phyloP scores from a whole-genome alignment of 2,888 invertebrate species.

The Augiades crinisus region DNA sequence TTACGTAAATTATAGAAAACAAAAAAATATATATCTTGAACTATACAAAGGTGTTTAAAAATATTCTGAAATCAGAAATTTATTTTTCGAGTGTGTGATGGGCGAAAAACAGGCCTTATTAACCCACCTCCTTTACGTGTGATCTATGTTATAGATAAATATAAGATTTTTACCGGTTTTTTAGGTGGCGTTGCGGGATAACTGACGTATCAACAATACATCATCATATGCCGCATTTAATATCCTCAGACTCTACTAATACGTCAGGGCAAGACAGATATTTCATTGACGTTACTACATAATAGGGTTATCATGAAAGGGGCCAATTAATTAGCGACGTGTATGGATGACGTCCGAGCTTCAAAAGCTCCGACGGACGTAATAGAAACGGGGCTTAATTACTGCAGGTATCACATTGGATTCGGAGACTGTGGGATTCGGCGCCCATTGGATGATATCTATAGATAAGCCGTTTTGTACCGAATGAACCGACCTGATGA shows the following conservation, averaged over 20 bases:
- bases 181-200: too few relatives aligned
- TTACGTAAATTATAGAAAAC: too few relatives aligned
- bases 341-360: conserved; percentile 18
- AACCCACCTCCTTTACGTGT: too few relatives aligned
- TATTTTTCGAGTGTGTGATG: too few relatives aligned
- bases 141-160: too few relatives aligned
- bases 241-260: not conserved
- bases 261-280: not conserved
- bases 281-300: not conserved
- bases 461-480: not conserved
- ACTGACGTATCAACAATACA: too few relatives aligned
- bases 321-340: conserved; percentile 35
- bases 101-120: too few relatives aligned
- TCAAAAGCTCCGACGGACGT: conserved; percentile 28
- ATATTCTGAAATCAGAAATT: too few relatives aligned
- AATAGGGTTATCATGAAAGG: conserved; percentile 31
- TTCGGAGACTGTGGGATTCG: not conserved
- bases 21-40: too few relatives aligned
- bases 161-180: too few relatives aligned
- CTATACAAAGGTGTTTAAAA: too few relatives aligned
- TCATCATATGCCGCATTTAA: not conserved
- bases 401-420: conserved; percentile 9
- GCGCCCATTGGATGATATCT: not conserved
- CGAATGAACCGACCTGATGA: not conserved
- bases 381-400: conserved; percentile 21